Evolutionary conservation across 2,113 vertebrate species (phyloP).

Genomic region (human (Homo sapiens)): DNA sequence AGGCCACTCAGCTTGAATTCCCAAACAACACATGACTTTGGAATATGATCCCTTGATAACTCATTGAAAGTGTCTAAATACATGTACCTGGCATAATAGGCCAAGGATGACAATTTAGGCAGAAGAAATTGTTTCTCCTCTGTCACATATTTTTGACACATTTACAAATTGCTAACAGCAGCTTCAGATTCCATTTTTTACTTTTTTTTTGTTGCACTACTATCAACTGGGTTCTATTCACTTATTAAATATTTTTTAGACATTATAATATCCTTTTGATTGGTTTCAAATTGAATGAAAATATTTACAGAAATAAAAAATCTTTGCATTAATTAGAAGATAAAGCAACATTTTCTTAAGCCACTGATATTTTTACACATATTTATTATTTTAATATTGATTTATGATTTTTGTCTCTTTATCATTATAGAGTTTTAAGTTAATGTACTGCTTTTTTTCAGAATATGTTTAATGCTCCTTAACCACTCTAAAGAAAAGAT

Average conservation of each 20-base stretch:
- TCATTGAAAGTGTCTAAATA: conserved; percentile 43
- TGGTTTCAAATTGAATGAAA: conserved; percentile 47
- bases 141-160: conserved; percentile 67
- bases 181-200: conserved; percentile 46
- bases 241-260: background rate
- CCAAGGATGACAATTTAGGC: conserved; percentile 66
- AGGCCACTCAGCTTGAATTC: conserved; percentile 44
- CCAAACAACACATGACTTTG: conserved; percentile 14
- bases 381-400: background rate
- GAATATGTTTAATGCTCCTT: background rate
- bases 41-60: conserved; percentile 72
- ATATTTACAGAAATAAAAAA: conserved; percentile 20
- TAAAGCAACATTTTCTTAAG: background rate
- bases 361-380: background rate
- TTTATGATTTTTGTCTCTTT: background rate
- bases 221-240: background rate
- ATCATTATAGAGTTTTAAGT: background rate
- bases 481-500: background rate
- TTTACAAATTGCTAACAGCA: conserved; percentile 67
- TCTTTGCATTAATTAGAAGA: background rate
- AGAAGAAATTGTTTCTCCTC: conserved; percentile 34
- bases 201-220: background rate
- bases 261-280: background rate
- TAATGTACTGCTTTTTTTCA: background rate
- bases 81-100: conserved; percentile 61